Percentiles rank a stretch among this genome's conserved stretches.
These are phyloP conservation scores for Hylaeus anthracinus DNA, from an alignment of 1,140 invertebrate species.

Conservation along the genomic window DNA sequence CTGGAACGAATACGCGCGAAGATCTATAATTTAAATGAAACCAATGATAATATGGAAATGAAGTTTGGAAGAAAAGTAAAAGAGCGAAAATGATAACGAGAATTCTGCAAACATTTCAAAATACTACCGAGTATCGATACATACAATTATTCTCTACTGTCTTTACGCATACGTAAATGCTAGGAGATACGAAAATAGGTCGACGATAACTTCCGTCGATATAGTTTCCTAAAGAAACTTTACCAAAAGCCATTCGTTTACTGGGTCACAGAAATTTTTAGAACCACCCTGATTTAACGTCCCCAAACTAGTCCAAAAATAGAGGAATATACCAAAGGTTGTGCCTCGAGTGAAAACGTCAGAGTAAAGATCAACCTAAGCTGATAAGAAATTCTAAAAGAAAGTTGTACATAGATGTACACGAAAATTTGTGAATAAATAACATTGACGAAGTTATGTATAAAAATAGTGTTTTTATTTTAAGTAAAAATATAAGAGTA, in stretches of 20 bases:
- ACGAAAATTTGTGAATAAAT: no score
- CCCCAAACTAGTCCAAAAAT: not conserved
- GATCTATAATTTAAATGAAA: not conserved
- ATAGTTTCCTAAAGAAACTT: not conserved
- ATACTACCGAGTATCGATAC: conserved; percentile 6
- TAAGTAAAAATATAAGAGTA: no score
- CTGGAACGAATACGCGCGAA: no score
- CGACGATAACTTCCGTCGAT: conserved; percentile 11
- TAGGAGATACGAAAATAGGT: conserved; percentile 21
- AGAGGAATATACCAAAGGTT: not conserved
- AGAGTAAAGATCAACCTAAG: no score
- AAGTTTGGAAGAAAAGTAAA: not conserved
- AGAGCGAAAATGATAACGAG: not conserved
- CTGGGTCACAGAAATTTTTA: not conserved
- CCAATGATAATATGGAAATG: not conserved
- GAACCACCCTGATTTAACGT: not conserved
- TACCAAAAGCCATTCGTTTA: not conserved
- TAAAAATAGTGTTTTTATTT: no score
- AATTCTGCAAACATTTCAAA: not conserved
- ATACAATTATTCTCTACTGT: conserved; percentile 1
- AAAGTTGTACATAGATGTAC: no score
- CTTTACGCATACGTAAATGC: not conserved
- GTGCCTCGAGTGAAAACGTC: not conserved
- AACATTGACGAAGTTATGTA: no score
- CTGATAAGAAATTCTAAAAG: no score